Conservation (phyloP, 2,888 invertebrate species). For the Nomada ruficornis region DNA sequence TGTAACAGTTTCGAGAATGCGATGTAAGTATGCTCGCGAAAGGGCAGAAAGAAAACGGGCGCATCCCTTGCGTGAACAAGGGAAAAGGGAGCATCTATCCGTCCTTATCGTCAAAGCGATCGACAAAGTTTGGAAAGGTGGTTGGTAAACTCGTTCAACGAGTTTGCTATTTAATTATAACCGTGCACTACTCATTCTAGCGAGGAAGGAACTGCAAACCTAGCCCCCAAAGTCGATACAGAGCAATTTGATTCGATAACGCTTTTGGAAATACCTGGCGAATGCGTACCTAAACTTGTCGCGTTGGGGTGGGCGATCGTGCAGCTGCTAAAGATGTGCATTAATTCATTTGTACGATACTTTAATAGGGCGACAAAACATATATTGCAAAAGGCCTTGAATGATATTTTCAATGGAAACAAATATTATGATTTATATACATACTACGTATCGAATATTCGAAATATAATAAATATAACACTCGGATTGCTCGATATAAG, state of each 20-base stretch:
- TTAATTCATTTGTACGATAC: too few relatives aligned
- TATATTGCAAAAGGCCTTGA: too few relatives aligned
- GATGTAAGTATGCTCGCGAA: background rate
- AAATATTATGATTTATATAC: too few relatives aligned
- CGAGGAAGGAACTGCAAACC: slow-evolving; percentile 33
- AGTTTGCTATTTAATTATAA: slow-evolving; percentile 69
- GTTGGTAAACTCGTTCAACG: slow-evolving; percentile 43
- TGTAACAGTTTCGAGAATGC: slow-evolving; percentile 13
- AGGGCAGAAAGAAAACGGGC: slow-evolving; percentile 15
- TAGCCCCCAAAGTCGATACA: slow-evolving; percentile 11
- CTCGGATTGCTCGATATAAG: too few relatives aligned
- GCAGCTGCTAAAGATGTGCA: too few relatives aligned
- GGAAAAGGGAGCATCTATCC: slow-evolving; percentile 9
- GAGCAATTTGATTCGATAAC: slow-evolving; percentile 36
- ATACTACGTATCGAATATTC: too few relatives aligned
- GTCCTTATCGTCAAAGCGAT: slow-evolving; percentile 21
- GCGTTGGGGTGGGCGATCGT: slow-evolving; percentile 21
- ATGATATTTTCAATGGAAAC: background rate
- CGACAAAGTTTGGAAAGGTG: slow-evolving; percentile 54
- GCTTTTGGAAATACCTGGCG: slow-evolving; percentile 49
- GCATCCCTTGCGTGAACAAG: background rate
- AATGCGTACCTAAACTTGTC: slow-evolving; percentile 61
- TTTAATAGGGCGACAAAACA: background rate
- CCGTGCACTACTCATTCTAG: slow-evolving; percentile 42
- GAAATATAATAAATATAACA: too few relatives aligned